Evolutionary conservation across 2,797 vertebrate genomes (phyloP), one percentile per base, ranked within the genome.

Genomic region (Chrysocyon brachyurus): DNA sequence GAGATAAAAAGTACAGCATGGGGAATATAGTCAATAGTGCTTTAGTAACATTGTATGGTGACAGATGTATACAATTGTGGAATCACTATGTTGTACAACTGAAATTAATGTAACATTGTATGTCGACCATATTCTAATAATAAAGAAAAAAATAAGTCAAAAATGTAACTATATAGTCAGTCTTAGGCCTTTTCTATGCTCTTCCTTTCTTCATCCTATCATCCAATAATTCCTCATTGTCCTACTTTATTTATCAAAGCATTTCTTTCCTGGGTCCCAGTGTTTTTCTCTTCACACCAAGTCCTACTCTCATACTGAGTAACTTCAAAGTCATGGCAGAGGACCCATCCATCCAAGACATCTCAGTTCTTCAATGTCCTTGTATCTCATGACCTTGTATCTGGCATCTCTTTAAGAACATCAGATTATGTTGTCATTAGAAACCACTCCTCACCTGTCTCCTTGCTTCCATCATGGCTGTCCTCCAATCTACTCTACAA

Each of bases 181-280:
- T 78, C 33, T 73, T 16, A 92, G 52, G 5, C 28, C n/a, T 84
- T 75, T 90, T 36, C 46, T 79, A 12, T n/a, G 57, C 2, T 75
- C 54, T 94, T 84, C 15, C 72, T 73, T 93, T 86, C 33, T 93
- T 95, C 9, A 66, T 79, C 40, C 40, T 92, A 40, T 87, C 75
- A 82, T 46, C 40, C 49, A 81, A 2, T 16, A 89, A 54, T 16
- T 87, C 46, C 89, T 78, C 57, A 56, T 57, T 49, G 19, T 14
- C 5, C 10, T 77, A n/a, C 46, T 84, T 63, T 12, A 61, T 75
- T 79, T 87, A 72, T 3, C 81, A 49, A 92, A 81, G 28, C 26
- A 72, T 77, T 83, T 92, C 21, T 82, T 16, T 93, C 33, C n/a
- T 57, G n/a, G 5, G 52, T 84, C 17, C 0, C 46, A 22, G 14